Evolutionary conservation across 2,113 vertebrate genomes (phyloP).

Genomic region (Acanthochromis polyacanthus): DNA sequence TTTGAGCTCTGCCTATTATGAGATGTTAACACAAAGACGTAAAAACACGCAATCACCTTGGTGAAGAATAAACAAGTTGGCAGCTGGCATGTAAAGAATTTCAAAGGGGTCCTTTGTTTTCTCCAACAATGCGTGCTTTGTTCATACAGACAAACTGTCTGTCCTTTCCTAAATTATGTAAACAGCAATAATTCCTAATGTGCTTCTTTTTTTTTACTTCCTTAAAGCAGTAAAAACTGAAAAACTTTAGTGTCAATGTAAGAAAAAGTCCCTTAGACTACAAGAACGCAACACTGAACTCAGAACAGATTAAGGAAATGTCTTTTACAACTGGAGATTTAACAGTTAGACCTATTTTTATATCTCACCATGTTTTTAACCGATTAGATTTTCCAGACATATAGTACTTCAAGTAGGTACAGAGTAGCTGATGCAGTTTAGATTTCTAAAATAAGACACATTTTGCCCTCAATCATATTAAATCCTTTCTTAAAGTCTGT

Average conservation of each 20-base stretch:
- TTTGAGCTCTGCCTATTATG: background rate
- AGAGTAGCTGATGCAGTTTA: too few species aligned
- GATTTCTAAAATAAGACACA: too few species aligned
- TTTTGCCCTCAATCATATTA: too few species aligned
- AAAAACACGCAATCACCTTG: conserved; percentile 2
- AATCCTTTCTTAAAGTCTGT: background rate
- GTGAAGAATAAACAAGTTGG: conserved; percentile 9
- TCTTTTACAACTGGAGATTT: background rate
- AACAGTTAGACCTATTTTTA: too few species aligned
- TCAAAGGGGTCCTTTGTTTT: conserved; percentile 1
- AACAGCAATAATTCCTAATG: background rate
- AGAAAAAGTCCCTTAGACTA: too few species aligned
- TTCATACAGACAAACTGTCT: background rate
- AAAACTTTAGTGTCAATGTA: background rate
- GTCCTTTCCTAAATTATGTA: background rate
- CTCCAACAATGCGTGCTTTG: background rate
- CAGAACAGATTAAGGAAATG: background rate
- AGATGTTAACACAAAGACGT: background rate
- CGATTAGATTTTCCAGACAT: background rate
- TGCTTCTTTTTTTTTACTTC: too few species aligned
- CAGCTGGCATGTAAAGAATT: background rate
- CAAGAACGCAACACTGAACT: background rate
- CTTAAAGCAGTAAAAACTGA: background rate
- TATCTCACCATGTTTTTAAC: background rate
- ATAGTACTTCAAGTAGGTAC: background rate